These are phyloP conservation scores for Cettia cetti DNA, from an alignment of 2,113 vertebrate species.

Conservation along the genomic window DNA sequence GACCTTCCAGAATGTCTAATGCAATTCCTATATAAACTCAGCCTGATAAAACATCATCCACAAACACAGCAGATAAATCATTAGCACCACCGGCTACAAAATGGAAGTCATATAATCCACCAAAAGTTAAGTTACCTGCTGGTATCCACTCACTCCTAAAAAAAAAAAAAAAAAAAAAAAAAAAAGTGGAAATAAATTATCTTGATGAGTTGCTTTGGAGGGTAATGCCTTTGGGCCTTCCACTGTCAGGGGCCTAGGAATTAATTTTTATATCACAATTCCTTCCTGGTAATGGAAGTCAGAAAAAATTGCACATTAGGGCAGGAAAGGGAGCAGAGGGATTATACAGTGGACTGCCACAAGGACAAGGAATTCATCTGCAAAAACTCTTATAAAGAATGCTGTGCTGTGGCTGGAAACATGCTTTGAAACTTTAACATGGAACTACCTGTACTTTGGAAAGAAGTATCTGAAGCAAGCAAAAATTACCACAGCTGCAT, in stretches of 20 bases:
- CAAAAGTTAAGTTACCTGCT: background rate
- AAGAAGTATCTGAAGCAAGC: background rate
- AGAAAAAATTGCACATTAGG: background rate
- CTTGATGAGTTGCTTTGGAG: background rate
- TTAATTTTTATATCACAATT: constrained; percentile 8
- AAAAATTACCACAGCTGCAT: background rate
- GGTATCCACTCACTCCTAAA: background rate
- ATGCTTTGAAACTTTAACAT: background rate
- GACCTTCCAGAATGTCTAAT: background rate
- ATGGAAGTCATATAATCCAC: background rate
- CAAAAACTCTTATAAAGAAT: background rate
- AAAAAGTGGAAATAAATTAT: background rate
- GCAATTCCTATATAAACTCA: background rate
- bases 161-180: background rate
- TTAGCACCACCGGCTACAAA: background rate
- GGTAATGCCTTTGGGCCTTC: background rate
- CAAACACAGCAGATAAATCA: background rate
- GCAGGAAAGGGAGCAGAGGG: background rate
- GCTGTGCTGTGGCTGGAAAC: background rate
- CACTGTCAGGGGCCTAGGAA: background rate
- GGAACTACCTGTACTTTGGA: background rate
- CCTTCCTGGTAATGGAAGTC: background rate
- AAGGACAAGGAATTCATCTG: background rate
- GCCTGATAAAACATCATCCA: background rate
- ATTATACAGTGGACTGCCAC: background rate